Evolutionary conservation across 2,797 vertebrate genomes (phyloP).

Genomic region (Danio kyathit): DNA sequence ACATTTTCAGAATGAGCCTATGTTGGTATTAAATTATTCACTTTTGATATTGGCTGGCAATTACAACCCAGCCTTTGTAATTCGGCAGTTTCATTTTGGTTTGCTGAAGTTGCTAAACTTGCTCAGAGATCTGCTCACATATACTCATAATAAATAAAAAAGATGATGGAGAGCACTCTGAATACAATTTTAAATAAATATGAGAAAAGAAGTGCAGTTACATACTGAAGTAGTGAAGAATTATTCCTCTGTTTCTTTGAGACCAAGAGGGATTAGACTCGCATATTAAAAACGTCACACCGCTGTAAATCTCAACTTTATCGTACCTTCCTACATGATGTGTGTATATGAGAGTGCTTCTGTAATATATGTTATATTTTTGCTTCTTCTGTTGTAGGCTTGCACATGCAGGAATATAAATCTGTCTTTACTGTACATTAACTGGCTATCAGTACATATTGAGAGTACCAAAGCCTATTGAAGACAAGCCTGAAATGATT

Average conservation of each 20-base stretch:
- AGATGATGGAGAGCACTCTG: constrained; percentile 3
- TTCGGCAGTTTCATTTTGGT: background rate
- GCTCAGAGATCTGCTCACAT: constrained; percentile 17
- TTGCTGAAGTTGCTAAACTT: background rate
- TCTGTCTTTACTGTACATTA: background rate
- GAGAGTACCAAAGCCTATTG: too few relatives aligned
- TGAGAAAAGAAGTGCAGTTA: background rate
- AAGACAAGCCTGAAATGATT: too few relatives aligned
- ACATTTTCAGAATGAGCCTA: too few relatives aligned
- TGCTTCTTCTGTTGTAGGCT: background rate
- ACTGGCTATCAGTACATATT: too few relatives aligned
- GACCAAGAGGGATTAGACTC: constrained; percentile 27
- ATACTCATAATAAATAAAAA: background rate
- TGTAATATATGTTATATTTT: background rate
- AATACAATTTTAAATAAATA: constrained; percentile 12
- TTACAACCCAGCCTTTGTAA: background rate
- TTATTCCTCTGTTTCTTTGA: constrained; percentile 16
- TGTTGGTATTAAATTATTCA: too few relatives aligned
- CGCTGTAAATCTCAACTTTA: constrained; percentile 19
- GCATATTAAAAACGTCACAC: constrained; percentile 38
- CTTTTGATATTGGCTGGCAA: background rate
- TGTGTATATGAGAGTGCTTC: background rate
- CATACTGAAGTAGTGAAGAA: constrained; percentile 26
- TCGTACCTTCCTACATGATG: constrained; percentile 18
- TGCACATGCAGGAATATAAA: background rate